These are phyloP conservation scores for Odontothrips loti DNA, from an alignment of 2,888 invertebrate species.

Conservation along the genomic window DNA sequence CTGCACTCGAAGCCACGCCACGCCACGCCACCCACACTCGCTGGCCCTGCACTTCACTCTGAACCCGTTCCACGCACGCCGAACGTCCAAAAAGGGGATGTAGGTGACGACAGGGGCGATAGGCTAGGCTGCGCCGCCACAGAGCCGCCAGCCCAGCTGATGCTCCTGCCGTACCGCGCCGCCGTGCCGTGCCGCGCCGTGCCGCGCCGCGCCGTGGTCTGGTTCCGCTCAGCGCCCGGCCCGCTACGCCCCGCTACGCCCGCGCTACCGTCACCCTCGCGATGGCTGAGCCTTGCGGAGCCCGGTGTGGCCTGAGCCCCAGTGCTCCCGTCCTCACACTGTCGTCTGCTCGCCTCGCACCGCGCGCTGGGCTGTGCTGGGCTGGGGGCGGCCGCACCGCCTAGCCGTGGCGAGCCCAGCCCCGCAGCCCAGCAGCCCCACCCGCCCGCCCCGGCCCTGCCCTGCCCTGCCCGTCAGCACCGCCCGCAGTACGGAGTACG, in stretches of 20 bases:
- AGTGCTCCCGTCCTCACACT: slow-evolving; percentile 24
- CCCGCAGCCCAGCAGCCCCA: not conserved
- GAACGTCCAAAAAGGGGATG: too few relatives aligned
- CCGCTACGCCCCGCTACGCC: too few relatives aligned
- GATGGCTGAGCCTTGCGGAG: not conserved
- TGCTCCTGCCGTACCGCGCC: not conserved
- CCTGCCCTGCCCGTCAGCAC: not conserved
- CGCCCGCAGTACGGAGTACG: not conserved
- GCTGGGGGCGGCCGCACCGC: not conserved
- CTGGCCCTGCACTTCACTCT: not conserved
- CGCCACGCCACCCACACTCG: not conserved
- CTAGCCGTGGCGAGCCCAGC: not conserved
- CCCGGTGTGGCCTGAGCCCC: not conserved
- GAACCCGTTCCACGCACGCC: too few relatives aligned
- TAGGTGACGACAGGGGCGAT: too few relatives aligned
- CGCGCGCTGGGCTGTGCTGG: not conserved
- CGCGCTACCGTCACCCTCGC: too few relatives aligned
- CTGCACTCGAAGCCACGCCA: not conserved
- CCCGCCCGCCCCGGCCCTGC: not conserved
- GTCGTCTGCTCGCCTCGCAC: not conserved
- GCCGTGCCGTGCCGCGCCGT: not conserved
- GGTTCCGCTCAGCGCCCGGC: not conserved
- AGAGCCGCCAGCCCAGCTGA: not conserved
- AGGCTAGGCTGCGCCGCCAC: not conserved
- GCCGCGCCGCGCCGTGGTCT: not conserved